These are phyloP conservation scores for Malurus splendens DNA, from an alignment of 2,797 vertebrate genomes.

Conservation along the genomic window DNA sequence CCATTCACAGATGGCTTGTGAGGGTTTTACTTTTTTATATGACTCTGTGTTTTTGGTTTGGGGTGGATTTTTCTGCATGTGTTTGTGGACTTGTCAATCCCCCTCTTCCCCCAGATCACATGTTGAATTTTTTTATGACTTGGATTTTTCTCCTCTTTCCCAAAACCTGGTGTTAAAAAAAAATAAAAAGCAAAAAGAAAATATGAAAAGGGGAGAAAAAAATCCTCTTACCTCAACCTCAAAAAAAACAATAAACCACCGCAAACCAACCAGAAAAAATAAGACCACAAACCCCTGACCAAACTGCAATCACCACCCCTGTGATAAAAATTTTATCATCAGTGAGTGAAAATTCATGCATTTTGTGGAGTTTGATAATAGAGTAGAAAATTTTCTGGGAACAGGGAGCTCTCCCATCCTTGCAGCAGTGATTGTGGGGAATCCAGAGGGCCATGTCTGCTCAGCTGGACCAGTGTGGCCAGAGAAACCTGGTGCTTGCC, in stretches of 20 bases:
- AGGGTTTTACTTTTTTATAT: neutral
- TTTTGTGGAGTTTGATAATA: neutral
- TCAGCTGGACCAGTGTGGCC: fast-evolving
- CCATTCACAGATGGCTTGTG: conserved; percentile 50
- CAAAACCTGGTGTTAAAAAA: neutral
- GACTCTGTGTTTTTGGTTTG: conserved; percentile 16
- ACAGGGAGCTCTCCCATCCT: neutral
- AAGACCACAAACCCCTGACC: too few relatives aligned
- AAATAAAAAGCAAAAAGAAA: neutral
- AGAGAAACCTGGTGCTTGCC: neutral
- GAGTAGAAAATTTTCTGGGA: neutral
- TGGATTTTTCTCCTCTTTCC: neutral
- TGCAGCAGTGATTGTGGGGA: neutral
- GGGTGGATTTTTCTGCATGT: neutral
- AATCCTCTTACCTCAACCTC: neutral
- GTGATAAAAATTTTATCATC: neutral
- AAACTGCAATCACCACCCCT: neutral
- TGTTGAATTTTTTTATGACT: neutral
- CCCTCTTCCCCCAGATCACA: neutral
- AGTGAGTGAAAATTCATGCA: neutral
- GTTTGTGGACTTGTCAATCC: conserved; percentile 44
- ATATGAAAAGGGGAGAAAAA: neutral
- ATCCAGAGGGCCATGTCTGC: fast-evolving
- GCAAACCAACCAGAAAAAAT: neutral
- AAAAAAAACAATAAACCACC: neutral